Conservation (phyloP, 1,140 invertebrate genomes). For the Lasioglossum baleicum region DNA sequence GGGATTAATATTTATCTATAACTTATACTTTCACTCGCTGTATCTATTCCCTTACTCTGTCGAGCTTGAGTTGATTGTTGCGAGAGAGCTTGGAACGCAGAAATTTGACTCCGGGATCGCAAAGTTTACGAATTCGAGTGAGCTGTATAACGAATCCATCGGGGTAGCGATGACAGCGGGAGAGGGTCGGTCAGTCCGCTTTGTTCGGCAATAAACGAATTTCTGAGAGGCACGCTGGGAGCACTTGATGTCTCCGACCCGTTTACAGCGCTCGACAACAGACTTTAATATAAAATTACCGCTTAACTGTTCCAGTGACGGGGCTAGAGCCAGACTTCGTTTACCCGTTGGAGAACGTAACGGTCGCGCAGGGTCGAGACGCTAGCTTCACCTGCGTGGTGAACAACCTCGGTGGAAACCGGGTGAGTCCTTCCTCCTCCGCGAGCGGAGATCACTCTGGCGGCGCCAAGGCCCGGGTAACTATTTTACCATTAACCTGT, state of each 20-base stretch:
- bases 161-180: no score
- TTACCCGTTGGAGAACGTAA: slow-evolving; percentile 91
- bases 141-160: no score
- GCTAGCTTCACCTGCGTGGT: slow-evolving; percentile 94
- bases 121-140: no score
- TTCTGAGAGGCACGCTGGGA: not conserved
- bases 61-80: no score
- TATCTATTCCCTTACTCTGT: no score
- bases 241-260: not conserved
- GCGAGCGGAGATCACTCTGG: slow-evolving; percentile 79
- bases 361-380: slow-evolving; percentile 91
- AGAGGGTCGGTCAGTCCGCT: no score
- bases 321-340: slow-evolving; percentile 92
- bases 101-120: no score
- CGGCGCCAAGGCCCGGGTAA: slow-evolving; percentile 83
- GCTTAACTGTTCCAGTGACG: slow-evolving; percentile 76
- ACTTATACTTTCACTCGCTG: no score
- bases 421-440: slow-evolving; percentile 93
- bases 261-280: no score
- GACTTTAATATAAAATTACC: not conserved
- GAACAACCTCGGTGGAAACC: slow-evolving; percentile 94
- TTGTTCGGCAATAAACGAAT: not conserved
- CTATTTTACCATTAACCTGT: slow-evolving; percentile 74
- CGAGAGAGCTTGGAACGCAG: no score
- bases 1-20: no score